phyloP scores from a whole-genome alignment of 2,797 vertebrate genomes.

The Dryobates pubescens region DNA sequence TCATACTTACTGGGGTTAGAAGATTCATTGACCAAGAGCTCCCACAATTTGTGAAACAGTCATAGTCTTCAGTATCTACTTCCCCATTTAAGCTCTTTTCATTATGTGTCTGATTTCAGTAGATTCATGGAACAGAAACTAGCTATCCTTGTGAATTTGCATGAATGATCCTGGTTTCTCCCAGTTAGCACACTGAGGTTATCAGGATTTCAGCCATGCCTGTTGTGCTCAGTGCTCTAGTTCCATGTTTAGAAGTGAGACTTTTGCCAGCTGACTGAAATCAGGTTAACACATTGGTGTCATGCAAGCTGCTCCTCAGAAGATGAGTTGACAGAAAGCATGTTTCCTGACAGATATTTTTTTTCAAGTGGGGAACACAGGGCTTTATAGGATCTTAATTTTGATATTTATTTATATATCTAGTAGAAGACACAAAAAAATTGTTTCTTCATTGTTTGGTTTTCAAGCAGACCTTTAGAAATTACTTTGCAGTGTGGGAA shows the following conservation, averaged over 20 bases:
- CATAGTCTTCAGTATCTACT: background rate
- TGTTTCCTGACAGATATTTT: background rate
- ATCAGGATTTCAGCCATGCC: background rate
- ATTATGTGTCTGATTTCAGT: background rate
- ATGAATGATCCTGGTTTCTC: background rate
- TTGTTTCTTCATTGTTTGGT: background rate
- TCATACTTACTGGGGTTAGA: background rate
- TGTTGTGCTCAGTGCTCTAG: background rate
- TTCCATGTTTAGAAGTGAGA: background rate
- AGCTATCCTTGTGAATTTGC: background rate
- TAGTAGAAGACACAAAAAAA: background rate
- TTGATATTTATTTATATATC: background rate
- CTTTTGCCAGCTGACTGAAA: background rate
- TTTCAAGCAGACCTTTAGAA: background rate
- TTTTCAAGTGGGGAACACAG: background rate
- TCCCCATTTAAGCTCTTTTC: background rate
- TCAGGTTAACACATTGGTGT: background rate
- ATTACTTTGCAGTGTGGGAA: background rate
- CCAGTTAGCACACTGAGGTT: background rate
- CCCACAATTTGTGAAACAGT: background rate
- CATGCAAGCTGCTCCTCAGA: background rate
- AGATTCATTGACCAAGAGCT: background rate
- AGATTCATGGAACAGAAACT: background rate
- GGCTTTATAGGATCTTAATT: background rate
- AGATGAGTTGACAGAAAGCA: background rate